Conservation (phyloP, 2,113 vertebrate genomes). For the Scomber scombrus region DNA sequence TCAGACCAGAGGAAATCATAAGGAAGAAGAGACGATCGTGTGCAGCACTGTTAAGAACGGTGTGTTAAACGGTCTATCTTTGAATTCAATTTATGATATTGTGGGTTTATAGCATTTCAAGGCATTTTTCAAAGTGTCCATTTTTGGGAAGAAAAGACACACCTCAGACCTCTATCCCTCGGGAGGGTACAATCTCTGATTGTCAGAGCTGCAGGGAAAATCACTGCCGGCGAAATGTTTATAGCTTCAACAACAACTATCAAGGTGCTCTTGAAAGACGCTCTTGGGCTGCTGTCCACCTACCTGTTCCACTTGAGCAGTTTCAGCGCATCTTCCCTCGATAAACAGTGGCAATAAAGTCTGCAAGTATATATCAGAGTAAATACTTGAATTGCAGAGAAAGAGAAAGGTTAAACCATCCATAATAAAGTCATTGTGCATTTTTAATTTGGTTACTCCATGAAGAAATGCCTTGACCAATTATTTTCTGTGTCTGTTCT, state of each 20-base stretch:
- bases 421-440: neutral
- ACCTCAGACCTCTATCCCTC: neutral
- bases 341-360: neutral
- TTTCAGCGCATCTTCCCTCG: neutral
- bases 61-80: slow-evolving; percentile 71
- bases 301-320: slow-evolving; percentile 42
- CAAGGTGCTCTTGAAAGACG: slow-evolving; percentile 66
- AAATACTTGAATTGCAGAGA: neutral
- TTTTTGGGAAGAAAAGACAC: neutral
- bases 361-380: neutral
- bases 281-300: slow-evolving; percentile 41
- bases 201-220: neutral
- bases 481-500: slow-evolving; percentile 29
- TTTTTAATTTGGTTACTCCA: neutral
- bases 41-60: slow-evolving; percentile 96
- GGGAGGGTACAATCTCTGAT: slow-evolving; percentile 20
- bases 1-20: slow-evolving; percentile 83
- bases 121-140: neutral
- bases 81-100: too few relatives aligned
- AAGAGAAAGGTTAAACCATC: slow-evolving; percentile 2
- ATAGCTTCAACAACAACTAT: slow-evolving; percentile 21
- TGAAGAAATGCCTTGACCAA: neutral
- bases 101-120: neutral
- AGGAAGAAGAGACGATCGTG: slow-evolving; percentile 95
- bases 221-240: slow-evolving; percentile 23